Evolutionary conservation across 2,888 invertebrate genomes (phyloP), one percentile per base, ranked within the genome.

Genomic region (Pyrocoelia pectoralis): DNA sequence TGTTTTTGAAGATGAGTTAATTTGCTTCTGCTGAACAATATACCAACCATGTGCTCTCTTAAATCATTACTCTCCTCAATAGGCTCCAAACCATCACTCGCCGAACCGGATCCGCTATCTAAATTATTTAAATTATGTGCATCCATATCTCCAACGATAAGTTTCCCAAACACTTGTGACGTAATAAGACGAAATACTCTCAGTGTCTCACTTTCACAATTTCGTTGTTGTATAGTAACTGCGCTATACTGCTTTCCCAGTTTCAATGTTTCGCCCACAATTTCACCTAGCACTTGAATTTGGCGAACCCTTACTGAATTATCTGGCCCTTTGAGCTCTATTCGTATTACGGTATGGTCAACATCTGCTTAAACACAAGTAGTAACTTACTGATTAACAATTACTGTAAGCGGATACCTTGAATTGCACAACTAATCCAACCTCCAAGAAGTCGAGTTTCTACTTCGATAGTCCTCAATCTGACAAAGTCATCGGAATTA

Each of bases 11-110:
- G 84, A 73, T 95, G 93, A 0, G 96, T 96, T 17, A 98, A 83
- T 80, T 97, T 96, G 78, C 95, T 95, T 51, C 97, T 88, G 60
- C 95, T 95, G 81, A 97, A 98, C 49, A 98, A 84, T 73, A 98
- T 97, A 64, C 97, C 97, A 46, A 97, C 97, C 87, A 98, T 95
- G 78, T 97, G 97, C 77, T 97, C 97, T 43, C 96, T 88, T 5
- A 98, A 69, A 79, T 84, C 75, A 77, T 84, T 80, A 76, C 83
- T 80, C 64, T 82, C 81, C 68, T 81, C 81, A 43, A 80, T 65
- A 73, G 85, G 79, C 81, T 87, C 79, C 77, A 75, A 68, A 53
- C 73, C 76, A 57, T 81, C 81, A 62, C 73, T 77, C 5, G 74
- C 73, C 13, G 79, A 78, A 10, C 77, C 54, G 4, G 75, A 75